Evolutionary conservation across 2,888 invertebrate species (phyloP).

Genomic region (Caenorhabditis doughertyi): DNA sequence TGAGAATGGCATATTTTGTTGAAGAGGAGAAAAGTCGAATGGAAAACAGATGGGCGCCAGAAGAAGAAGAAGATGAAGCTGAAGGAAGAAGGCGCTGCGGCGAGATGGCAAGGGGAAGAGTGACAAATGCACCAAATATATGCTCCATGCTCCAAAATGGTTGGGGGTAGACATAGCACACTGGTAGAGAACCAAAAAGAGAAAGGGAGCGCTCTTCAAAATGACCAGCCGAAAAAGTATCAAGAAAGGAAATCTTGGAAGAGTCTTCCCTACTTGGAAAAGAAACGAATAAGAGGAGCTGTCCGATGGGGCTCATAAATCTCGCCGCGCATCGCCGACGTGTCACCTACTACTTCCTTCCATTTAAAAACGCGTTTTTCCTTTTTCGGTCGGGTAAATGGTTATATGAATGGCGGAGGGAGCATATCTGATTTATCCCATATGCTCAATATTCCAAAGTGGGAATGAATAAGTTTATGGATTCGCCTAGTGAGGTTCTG

Average conservation of each 20-base stretch:
- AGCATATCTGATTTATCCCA: conserved; percentile 20
- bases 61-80: conserved; percentile 42
- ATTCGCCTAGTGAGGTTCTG: too few species aligned
- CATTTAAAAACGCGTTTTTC: conserved; percentile 58
- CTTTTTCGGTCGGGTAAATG: conserved; percentile 16
- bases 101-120: conserved; percentile 39
- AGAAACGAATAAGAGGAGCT: conserved; percentile 4
- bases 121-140: conserved; percentile 63
- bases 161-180: conserved; percentile 28
- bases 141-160: conserved; percentile 54
- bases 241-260: conserved; percentile 47
- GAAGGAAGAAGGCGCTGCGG: conserved; percentile 43
- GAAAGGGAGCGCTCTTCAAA: conserved; percentile 21
- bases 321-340: conserved; percentile 53
- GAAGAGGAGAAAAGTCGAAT: conserved; percentile 59
- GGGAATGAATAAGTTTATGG: too few species aligned
- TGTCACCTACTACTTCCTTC: conserved; percentile 60
- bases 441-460: conserved; percentile 28
- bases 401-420: background rate
- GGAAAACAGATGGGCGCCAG: conserved; percentile 63
- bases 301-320: conserved; percentile 62
- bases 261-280: conserved; percentile 20
- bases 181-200: background rate
- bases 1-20: conserved; percentile 60
- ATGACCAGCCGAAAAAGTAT: conserved; percentile 58